Percentiles rank a stretch among this genome's conserved stretches.
Conservation (phyloP, 2,888 invertebrate species). For the Hedychridium roseum region DNA sequence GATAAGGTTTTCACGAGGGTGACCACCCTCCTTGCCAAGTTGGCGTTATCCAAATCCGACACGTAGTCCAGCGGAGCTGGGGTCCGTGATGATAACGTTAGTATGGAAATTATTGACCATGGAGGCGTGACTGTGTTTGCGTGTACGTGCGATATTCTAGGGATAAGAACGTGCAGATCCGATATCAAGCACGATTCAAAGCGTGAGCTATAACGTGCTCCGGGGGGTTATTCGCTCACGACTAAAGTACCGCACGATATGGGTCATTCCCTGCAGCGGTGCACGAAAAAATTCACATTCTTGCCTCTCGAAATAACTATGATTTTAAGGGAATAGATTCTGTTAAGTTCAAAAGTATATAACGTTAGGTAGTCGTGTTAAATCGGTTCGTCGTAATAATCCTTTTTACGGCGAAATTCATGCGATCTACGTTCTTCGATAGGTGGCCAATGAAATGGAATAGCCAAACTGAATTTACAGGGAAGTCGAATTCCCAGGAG, state of each 20-base stretch:
- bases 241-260: too few species aligned
- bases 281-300: too few species aligned
- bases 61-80: slow-evolving; percentile 44
- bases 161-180: slow-evolving; percentile 21
- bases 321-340: too few species aligned
- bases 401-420: too few species aligned
- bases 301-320: too few species aligned
- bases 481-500: slow-evolving; percentile 6
- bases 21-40: slow-evolving; percentile 46
- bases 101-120: slow-evolving; percentile 52
- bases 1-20: slow-evolving; percentile 31
- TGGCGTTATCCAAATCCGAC: slow-evolving; percentile 55
- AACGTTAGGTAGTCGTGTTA: too few species aligned
- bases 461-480: slow-evolving; percentile 6
- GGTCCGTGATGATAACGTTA: slow-evolving; percentile 47
- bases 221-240: too few species aligned
- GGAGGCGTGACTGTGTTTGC: slow-evolving; percentile 7
- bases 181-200: slow-evolving; percentile 24
- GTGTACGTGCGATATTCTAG: slow-evolving; percentile 12
- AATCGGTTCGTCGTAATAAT: too few species aligned
- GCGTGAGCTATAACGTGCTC: slow-evolving; percentile 15
- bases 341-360: too few species aligned
- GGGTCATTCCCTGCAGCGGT: too few species aligned
- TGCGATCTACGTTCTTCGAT: too few species aligned
- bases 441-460: too few species aligned